A percentile compares a stretch with the other conserved stretches of the same genome.
Conservation (phyloP, 2,113 vertebrate species). For the Brachirus orientalis region DNA sequence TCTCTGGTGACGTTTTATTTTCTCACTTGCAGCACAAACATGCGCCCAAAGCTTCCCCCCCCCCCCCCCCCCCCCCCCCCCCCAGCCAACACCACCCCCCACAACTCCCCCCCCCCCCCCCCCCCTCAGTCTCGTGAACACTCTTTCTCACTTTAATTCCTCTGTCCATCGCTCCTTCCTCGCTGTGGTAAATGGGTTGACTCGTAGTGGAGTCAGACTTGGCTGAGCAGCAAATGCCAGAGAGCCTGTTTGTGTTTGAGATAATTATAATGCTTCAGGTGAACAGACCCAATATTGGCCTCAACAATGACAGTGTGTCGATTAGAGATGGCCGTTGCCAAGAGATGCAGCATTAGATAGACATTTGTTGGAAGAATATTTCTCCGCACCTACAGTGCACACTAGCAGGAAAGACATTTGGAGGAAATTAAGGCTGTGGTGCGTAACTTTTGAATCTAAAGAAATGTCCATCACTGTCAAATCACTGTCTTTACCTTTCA, state of each 20-base stretch:
- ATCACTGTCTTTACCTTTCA: too few relatives aligned
- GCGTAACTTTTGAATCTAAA: constrained; percentile 2
- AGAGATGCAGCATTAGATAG: constrained; percentile 41
- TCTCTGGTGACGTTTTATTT: constrained; percentile 43
- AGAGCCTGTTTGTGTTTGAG: constrained; percentile 55
- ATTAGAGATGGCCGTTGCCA: constrained; percentile 48
- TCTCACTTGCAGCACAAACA: constrained; percentile 4
- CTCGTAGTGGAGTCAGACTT: too few relatives aligned
- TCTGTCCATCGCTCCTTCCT: constrained; percentile 5
- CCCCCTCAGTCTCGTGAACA: too few relatives aligned
- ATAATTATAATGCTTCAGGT: constrained; percentile 56
- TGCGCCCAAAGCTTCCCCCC: neutral
- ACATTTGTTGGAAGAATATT: constrained; percentile 6
- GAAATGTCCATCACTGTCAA: too few relatives aligned
- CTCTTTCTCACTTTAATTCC: constrained; percentile 5
- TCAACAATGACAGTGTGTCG: constrained; percentile 32
- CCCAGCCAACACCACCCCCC: too few relatives aligned
- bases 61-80: too few relatives aligned
- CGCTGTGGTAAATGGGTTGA: constrained; percentile 6
- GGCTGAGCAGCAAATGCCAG: neutral
- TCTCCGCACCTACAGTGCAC: constrained; percentile 3
- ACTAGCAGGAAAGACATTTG: constrained; percentile 2
- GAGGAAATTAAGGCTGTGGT: neutral
- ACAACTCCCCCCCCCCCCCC: too few relatives aligned
- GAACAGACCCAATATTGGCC: constrained; percentile 31